phyloP scores from a whole-genome alignment of 23 tunicate species.

The Trididemnum clinides region DNA sequence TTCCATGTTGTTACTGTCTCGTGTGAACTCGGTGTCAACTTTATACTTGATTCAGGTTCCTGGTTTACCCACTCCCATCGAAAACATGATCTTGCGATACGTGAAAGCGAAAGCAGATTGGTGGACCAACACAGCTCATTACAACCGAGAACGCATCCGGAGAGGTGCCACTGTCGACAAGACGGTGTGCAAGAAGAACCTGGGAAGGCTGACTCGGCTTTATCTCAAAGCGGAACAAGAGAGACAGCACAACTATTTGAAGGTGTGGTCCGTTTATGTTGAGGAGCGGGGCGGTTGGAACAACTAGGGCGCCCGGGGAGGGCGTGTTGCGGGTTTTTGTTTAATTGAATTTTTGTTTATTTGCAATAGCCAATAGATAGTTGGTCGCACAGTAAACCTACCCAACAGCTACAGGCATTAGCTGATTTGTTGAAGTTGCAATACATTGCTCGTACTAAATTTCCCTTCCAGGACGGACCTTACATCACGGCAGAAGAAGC shows the following conservation, averaged over 20 bases:
- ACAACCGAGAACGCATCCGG: conserved; percentile 96
- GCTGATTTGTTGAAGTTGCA: too few relatives aligned
- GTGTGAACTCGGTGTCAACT: too few relatives aligned
- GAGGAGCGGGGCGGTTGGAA: too few relatives aligned
- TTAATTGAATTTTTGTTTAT: too few relatives aligned
- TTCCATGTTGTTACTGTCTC: too few relatives aligned
- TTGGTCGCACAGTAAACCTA: too few relatives aligned
- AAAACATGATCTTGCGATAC: conserved; percentile 97
- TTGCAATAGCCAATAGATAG: too few relatives aligned
- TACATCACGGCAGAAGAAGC: conserved; percentile 99
- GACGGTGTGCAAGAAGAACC: conserved; percentile 98
- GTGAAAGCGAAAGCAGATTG: conserved; percentile 99
- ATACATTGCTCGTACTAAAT: too few relatives aligned
- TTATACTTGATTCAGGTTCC: conserved; percentile 83
- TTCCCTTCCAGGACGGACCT: conserved; percentile 98
- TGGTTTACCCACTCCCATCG: conserved; percentile 96
- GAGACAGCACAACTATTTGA: conserved; percentile 95
- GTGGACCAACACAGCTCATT: conserved; percentile 99
- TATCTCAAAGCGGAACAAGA: conserved; percentile 98
- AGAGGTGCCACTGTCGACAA: conserved; percentile 99
- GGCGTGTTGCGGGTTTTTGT: too few relatives aligned
- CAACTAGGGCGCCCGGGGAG: too few relatives aligned
- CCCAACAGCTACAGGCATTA: too few relatives aligned
- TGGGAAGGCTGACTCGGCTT: conserved; percentile 90
- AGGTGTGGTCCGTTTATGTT: too few relatives aligned